Evolutionary conservation across 1,140 invertebrate species (phyloP).

Genomic region (Ectropis grisescens): DNA sequence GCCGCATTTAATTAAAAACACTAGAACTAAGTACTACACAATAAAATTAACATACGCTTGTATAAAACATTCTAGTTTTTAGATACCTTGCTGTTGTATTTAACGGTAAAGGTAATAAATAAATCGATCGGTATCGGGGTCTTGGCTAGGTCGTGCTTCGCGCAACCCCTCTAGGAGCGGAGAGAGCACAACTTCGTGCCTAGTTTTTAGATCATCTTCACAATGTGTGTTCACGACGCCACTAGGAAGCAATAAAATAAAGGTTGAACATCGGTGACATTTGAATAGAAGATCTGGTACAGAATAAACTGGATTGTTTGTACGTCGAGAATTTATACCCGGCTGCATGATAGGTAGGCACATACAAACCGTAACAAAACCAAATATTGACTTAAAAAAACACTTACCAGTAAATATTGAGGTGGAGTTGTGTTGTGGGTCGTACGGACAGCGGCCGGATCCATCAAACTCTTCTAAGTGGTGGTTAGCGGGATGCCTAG

Average conservation of each 20-base stretch:
- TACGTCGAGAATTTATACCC: no score
- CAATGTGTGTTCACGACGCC: slow-evolving; percentile 20
- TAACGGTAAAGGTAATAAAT: slow-evolving; percentile 37
- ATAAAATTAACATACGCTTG: no score
- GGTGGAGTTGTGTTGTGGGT: slow-evolving; percentile 94
- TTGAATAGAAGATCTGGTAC: not conserved
- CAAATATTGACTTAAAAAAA: slow-evolving; percentile 1
- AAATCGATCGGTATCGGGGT: slow-evolving; percentile 33
- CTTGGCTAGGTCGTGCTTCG: slow-evolving; percentile 27
- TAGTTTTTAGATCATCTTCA: slow-evolving; percentile 15
- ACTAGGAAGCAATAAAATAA: slow-evolving; percentile 15
- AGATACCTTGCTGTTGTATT: not conserved
- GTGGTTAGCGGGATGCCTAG: slow-evolving; percentile 51
- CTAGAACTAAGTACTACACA: no score
- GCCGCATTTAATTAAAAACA: no score
- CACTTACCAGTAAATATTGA: slow-evolving; percentile 79
- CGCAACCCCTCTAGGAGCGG: slow-evolving; percentile 20
- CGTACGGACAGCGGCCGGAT: slow-evolving; percentile 90
- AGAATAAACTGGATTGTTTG: not conserved
- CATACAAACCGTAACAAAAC: no score
- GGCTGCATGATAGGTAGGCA: no score
- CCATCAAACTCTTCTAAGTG: slow-evolving; percentile 81
- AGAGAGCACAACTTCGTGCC: slow-evolving; percentile 14
- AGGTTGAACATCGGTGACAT: slow-evolving; percentile 7
- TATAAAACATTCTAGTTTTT: no score